These are phyloP conservation scores for Nyctereutes procyonoides DNA, from an alignment of 2,113 vertebrate genomes.

Conservation along the genomic window DNA sequence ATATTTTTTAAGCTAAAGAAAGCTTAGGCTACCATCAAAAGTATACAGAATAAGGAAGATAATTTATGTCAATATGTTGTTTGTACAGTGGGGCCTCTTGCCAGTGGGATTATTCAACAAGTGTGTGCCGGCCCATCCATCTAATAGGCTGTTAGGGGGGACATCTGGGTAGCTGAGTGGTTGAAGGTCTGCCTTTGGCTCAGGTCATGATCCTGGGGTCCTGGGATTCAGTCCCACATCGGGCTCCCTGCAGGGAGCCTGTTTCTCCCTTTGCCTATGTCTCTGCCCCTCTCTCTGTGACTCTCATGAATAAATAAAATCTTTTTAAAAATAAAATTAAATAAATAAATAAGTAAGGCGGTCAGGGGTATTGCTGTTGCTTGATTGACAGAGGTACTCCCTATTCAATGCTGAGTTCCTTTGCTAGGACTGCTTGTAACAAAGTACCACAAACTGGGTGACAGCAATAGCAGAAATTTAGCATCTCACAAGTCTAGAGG, in stretches of 20 bases:
- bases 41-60: not conserved
- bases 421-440: not conserved
- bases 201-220: no score
- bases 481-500: not conserved
- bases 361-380: rapidly evolving
- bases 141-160: not conserved
- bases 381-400: not conserved
- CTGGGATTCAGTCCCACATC: no score
- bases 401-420: not conserved
- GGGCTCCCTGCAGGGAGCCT: no score
- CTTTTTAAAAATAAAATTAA: no score
- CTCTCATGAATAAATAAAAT: no score
- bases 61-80: not conserved
- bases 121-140: not conserved
- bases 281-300: no score
- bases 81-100: not conserved
- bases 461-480: not conserved
- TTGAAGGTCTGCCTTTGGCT: no score
- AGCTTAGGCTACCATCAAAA: not conserved
- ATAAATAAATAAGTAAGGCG: no score
- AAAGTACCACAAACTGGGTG: not conserved
- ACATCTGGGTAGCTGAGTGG: no score
- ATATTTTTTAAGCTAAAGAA: not conserved
- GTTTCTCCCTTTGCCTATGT: no score
- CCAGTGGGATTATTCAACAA: not conserved